phyloP scores from a whole-genome alignment of 2,888 invertebrate species.

The Orthosia gothica region DNA sequence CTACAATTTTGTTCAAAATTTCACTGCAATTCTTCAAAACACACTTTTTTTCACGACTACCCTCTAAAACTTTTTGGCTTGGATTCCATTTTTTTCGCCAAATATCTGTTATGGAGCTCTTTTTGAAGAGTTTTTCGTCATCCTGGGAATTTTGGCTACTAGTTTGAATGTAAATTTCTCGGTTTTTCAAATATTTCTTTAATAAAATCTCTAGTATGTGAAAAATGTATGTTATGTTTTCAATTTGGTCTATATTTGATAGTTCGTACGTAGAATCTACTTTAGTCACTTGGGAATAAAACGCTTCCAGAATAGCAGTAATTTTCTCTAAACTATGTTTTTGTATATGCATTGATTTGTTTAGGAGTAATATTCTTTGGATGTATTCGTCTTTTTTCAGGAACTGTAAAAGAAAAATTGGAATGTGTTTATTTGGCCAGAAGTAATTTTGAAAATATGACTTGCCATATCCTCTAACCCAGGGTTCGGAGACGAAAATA shows the following conservation, averaged over 20 bases:
- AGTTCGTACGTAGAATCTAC: constrained; percentile 75
- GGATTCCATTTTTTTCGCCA: constrained; percentile 87
- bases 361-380: constrained; percentile 79
- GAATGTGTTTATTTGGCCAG: background rate
- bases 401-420: constrained; percentile 75
- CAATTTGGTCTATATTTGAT: constrained; percentile 70
- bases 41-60: constrained; percentile 73
- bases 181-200: constrained; percentile 71
- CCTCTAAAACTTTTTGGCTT: constrained; percentile 67
- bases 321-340: constrained; percentile 82
- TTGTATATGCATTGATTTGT: constrained; percentile 81
- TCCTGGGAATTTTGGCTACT: constrained; percentile 72
- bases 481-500: no score
- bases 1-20: constrained; percentile 82
- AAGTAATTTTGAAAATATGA: no score
- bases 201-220: constrained; percentile 80
- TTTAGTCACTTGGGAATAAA: constrained; percentile 68
- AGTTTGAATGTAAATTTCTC: constrained; percentile 60
- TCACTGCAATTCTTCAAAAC: constrained; percentile 75
- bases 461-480: no score
- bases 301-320: constrained; percentile 71
- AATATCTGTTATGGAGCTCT: constrained; percentile 80
- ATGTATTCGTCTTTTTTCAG: constrained; percentile 80
- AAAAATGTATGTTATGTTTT: constrained; percentile 82
- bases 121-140: constrained; percentile 72